phyloP scores from a whole-genome alignment of 2,888 invertebrate genomes.

The Pediacus dermestoides region DNA sequence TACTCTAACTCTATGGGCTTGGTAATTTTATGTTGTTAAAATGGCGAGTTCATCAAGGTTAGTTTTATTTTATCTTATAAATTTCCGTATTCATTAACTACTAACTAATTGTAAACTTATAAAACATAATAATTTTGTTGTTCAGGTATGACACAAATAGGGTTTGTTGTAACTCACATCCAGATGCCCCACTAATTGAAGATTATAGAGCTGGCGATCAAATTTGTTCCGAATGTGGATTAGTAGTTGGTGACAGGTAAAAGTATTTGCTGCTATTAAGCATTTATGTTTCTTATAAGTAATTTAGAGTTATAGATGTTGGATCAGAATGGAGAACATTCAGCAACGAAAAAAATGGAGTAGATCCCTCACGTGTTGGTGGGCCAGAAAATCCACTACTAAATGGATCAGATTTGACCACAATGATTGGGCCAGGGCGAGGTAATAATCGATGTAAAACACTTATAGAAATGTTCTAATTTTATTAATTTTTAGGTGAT shows the following conservation, averaged over 20 bases:
- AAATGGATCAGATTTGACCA: slow-evolving; percentile 93
- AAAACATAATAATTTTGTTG: too few relatives aligned
- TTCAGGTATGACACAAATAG: slow-evolving; percentile 67
- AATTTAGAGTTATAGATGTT: slow-evolving; percentile 92
- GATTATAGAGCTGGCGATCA: slow-evolving; percentile 98
- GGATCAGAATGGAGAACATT: slow-evolving; percentile 99
- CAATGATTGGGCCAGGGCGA: slow-evolving; percentile 79
- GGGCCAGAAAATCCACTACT: slow-evolving; percentile 97
- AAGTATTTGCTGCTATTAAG: slow-evolving; percentile 18
- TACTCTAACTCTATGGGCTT: too few relatives aligned
- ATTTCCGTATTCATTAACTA: neutral
- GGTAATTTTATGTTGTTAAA: too few relatives aligned
- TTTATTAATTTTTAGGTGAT: slow-evolving; percentile 50
- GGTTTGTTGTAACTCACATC: slow-evolving; percentile 90
- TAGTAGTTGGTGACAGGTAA: slow-evolving; percentile 97
- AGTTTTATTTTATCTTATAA: neutral
- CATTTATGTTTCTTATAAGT: too few relatives aligned
- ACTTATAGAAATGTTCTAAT: slow-evolving; percentile 1
- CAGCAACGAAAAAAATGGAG: slow-evolving; percentile 94
- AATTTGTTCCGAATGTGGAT: slow-evolving; percentile 99
- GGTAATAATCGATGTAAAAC: slow-evolving; percentile 32
- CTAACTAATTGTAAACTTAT: neutral
- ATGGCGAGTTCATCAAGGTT: slow-evolving; percentile 8
- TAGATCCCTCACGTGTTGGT: slow-evolving; percentile 99
- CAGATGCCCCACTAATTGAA: slow-evolving; percentile 93